These are phyloP conservation scores for Papilio glaucus DNA, from an alignment of 1,140 invertebrate genomes.

Conservation along the genomic window DNA sequence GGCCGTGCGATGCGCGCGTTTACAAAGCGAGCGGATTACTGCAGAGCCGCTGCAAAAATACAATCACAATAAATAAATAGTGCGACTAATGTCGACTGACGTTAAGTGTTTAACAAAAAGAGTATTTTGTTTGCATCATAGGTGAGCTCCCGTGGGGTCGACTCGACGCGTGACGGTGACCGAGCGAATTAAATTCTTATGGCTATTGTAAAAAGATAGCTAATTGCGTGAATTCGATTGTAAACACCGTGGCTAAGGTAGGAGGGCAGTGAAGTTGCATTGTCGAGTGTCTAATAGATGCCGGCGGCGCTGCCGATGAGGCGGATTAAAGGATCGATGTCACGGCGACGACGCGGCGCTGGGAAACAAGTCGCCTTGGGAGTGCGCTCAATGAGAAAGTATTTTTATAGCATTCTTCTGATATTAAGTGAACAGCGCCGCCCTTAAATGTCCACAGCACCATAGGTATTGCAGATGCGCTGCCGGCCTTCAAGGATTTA, in stretches of 20 bases:
- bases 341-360: conserved; percentile 39
- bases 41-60: conserved; percentile 67
- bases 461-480: too few relatives aligned
- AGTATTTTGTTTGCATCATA: conserved; percentile 51
- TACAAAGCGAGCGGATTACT: conserved; percentile 56
- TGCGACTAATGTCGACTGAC: conserved; percentile 68
- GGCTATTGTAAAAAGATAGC: background rate
- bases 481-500: too few relatives aligned
- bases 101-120: conserved; percentile 71
- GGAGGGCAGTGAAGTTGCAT: conserved; percentile 38
- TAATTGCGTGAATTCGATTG: background rate
- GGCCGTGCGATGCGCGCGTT: conserved; percentile 41
- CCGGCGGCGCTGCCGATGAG: conserved; percentile 38
- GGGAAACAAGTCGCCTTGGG: too few relatives aligned
- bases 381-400: too few relatives aligned
- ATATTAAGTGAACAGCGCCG: too few relatives aligned
- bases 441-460: too few relatives aligned
- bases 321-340: conserved; percentile 69
- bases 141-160: conserved; percentile 36
- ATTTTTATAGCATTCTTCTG: too few relatives aligned
- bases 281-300: background rate
- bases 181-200: conserved; percentile 11
- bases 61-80: conserved; percentile 77
- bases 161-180: background rate
- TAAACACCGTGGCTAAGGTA: background rate